phyloP scores from a whole-genome alignment of 2,888 invertebrate genomes.

The Trilocha varians region DNA sequence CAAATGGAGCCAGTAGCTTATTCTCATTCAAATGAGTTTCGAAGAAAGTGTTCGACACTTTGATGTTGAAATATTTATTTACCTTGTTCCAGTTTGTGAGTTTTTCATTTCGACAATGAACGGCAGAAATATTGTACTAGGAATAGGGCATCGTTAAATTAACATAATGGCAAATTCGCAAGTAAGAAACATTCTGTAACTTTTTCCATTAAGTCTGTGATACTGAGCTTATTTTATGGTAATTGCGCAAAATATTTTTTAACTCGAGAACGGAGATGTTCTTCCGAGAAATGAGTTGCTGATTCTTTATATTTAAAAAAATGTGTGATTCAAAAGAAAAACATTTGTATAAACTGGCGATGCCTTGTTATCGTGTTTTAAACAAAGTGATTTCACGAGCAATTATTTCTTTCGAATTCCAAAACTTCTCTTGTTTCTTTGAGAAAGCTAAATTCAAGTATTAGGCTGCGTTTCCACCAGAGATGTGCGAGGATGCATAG shows the following conservation, averaged over 20 bases:
- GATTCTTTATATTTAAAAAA: no score
- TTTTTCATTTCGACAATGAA: slow-evolving; percentile 13
- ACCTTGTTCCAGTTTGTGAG: slow-evolving; percentile 18
- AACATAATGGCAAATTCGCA: background rate
- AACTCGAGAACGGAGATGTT: background rate
- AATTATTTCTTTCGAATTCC: slow-evolving; percentile 43
- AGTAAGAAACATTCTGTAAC: background rate
- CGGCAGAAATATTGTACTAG: slow-evolving; percentile 2
- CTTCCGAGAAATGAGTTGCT: slow-evolving; percentile 7
- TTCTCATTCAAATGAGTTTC: slow-evolving; percentile 63
- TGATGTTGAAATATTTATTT: slow-evolving; percentile 41
- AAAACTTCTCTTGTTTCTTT: slow-evolving; percentile 32
- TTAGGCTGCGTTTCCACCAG: no score
- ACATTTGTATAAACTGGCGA: no score
- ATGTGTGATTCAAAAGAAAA: no score
- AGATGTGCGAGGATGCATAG: no score
- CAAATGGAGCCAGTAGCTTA: slow-evolving; percentile 52
- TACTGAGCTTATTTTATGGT: background rate
- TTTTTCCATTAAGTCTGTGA: background rate
- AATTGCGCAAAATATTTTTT: background rate
- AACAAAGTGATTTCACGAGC: slow-evolving; percentile 33
- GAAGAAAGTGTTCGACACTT: slow-evolving; percentile 54
- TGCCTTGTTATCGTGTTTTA: no score
- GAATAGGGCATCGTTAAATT: slow-evolving; percentile 1
- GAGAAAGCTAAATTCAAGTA: no score